Evolutionary conservation across 2,113 vertebrate species (phyloP).

Genomic region (Osmerus mordax): DNA sequence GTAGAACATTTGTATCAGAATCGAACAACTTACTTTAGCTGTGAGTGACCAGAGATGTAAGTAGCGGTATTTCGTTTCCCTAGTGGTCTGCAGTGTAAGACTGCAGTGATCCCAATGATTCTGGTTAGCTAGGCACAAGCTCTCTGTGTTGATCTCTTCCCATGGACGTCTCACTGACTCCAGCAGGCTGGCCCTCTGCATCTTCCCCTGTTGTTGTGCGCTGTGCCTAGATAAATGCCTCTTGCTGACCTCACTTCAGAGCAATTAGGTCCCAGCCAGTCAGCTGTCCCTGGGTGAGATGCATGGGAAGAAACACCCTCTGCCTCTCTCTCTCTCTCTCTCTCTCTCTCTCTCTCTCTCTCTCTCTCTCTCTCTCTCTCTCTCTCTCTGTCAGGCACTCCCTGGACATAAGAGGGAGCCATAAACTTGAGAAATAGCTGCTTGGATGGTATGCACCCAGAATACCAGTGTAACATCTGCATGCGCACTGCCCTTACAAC

Average conservation of each 20-base stretch:
- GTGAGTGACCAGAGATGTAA: constrained; percentile 74
- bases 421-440: constrained; percentile 71
- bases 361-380: constrained; percentile 22
- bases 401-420: constrained; percentile 92
- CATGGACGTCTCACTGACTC: constrained; percentile 79
- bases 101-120: constrained; percentile 63
- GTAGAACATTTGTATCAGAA: neutral
- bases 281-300: constrained; percentile 86
- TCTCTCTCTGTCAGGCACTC: constrained; percentile 75
- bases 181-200: constrained; percentile 75
- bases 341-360: constrained; percentile 68
- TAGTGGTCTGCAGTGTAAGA: constrained; percentile 70
- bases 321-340: constrained; percentile 29
- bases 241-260: constrained; percentile 96
- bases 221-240: constrained; percentile 93
- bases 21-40: constrained; percentile 78
- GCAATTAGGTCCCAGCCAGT: constrained; percentile 97
- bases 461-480: constrained; percentile 46
- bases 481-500: constrained; percentile 29
- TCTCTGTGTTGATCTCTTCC: constrained; percentile 79
- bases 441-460: constrained; percentile 46
- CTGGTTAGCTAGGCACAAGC: constrained; percentile 77
- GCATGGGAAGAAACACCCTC: constrained; percentile 78
- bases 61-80: constrained; percentile 76
- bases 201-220: constrained; percentile 82